A percentile compares a stretch with the other conserved stretches of the same genome.
Evolutionary conservation across 2,797 vertebrate genomes (phyloP).

Genomic region (Microcaecilia unicolor): DNA sequence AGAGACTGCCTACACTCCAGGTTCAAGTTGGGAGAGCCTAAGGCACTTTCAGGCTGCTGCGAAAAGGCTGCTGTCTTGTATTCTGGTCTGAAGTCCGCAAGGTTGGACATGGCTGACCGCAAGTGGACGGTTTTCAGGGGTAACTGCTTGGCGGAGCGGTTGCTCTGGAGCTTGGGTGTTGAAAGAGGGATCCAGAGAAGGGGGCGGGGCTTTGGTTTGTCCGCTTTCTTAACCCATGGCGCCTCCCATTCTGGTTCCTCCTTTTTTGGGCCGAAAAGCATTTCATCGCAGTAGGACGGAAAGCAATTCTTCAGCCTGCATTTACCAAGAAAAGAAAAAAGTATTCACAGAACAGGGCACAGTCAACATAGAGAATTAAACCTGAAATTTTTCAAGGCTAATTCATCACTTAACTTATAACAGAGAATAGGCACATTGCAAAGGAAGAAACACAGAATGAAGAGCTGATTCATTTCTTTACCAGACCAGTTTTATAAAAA

Average conservation of each 20-base stretch:
- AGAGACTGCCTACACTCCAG: no score
- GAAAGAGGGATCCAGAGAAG: slow-evolving; percentile 52
- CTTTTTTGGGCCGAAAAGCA: slow-evolving; percentile 39
- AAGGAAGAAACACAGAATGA: no score
- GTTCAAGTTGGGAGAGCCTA: not conserved
- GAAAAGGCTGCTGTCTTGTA: rapidly evolving
- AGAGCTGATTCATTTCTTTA: no score
- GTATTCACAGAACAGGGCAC: no score
- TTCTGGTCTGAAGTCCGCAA: rapidly evolving
- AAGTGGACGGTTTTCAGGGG: slow-evolving; percentile 25
- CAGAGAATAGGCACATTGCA: no score
- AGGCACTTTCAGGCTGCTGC: not conserved
- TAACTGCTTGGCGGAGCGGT: slow-evolving; percentile 6
- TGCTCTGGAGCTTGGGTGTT: not conserved
- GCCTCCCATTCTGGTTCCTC: slow-evolving; percentile 3
- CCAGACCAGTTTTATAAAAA: no score
- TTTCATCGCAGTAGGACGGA: slow-evolving; percentile 58
- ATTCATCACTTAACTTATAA: no score
- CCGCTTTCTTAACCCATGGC: slow-evolving; percentile 20
- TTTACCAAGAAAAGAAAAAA: not conserved
- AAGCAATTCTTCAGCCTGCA: slow-evolving; percentile 35
- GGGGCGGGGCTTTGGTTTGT: slow-evolving; percentile 27
- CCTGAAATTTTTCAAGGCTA: no score
- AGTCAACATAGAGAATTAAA: no score
- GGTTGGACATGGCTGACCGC: rapidly evolving